Evolutionary conservation across 2,888 invertebrate species (phyloP), one percentile per base, ranked within the genome.

Genomic region (Mesodorylaimus sp.): DNA sequence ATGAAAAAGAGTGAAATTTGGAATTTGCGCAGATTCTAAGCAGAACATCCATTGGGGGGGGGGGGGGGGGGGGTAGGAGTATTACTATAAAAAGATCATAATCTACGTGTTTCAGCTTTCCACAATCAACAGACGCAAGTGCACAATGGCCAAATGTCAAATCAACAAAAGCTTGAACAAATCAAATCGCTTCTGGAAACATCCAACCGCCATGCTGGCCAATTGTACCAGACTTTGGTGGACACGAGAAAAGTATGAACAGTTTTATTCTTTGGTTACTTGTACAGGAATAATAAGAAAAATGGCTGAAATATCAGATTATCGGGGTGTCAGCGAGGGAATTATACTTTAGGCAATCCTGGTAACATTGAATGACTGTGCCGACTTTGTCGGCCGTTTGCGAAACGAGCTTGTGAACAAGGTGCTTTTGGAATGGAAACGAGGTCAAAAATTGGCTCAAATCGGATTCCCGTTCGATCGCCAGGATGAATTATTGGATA

Each of bases 401-500:
- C 60, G 65, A 55, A 57, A 57, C 36, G 57, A 60, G 43, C 53
- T 64, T 37, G 63, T 65, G 45, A 52, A 52, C 25, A 59, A 60
- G 21, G 54, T 59, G 23, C 53, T 64, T 26, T 55, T 59, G 39
- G 59, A 61, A n/a, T 64, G 64, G 65, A 65, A 65, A 45, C 60
- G 60, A 48, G 53, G 56, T 2, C 64, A 64, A 50, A 65, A 64
- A 50, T 52, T 63, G 43, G 59, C 61, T 2, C 64, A 64, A 48
- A 61, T 64, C 52, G 64, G 64, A 1, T 56, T 62, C 27, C 60
- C 59, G 10, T 64, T 64, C 50, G 64, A 64, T 13, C 56, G 59
- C 16, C 47, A 57, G 25, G 64, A 64, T 25, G 50, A 51, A 7
- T 43, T 50, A 24, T 53, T 64, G 10, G 63, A 65, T 47, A 62